Evolutionary conservation across 2,888 invertebrate species (phyloP), one percentile per base, ranked within the genome.

Genomic region (Mythimna albipuncta): DNA sequence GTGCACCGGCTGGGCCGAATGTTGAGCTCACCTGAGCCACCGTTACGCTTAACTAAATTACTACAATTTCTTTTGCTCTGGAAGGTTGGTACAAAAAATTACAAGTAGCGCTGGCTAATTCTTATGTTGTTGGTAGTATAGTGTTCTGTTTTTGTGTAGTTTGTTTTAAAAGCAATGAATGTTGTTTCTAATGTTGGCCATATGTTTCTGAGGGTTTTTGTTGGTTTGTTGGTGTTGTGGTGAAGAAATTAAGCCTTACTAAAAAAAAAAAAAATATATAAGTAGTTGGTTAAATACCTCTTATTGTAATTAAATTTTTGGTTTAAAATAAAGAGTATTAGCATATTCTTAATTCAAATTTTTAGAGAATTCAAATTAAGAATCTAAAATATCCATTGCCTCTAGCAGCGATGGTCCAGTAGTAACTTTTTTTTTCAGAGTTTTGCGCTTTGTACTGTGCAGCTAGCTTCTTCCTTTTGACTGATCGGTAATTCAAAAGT

Each of bases 1-100:
- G 94, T 89, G 94, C 94, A 90, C 94, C 95, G 93, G 95, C 88
- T 96, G 96, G 89, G 78, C 81, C 87, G 86, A 94, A 95, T 91
- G 91, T 91, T 92, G 86, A 89, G 89, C 91, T 91, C 94, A 95
- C 95, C 94, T 95, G 94, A 94, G 92, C 92, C 88, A 87, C 87
- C 90, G 90, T 85, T 87, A 89, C 88, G 87, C 83, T 84, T 91
- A 90, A 91, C 92, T 92, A 93, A 94, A 95, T 95, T 94, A 92
- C 93, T 90, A 90, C 92, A 92, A 93, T 92, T 92, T 90, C 91
- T 92, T 91, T 89, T 86, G 88, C 89, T 88, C 89, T 86, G 87
- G 88, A 88, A 90, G 89, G 71, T 86, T 87, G 86, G 87, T 88
- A 89, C 90, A 89, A 91, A 90, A 89, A 89, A 88, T 85, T 88